Base-by-base conservation (phyloP, 2,888 invertebrate species). In the Drosophila kambysellisi region DNA sequence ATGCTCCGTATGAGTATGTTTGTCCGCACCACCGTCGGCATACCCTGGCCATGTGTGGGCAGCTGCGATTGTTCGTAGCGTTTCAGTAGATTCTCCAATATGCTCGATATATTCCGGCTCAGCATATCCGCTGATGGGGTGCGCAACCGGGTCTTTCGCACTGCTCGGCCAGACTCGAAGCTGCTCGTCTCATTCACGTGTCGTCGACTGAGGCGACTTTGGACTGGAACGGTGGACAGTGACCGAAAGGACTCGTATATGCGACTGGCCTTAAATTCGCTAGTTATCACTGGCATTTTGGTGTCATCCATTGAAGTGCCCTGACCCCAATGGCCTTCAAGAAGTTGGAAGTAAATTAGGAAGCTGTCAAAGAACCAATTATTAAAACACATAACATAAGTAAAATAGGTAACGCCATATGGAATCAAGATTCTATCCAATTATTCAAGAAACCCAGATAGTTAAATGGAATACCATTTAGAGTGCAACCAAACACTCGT, bases 51-150 rank as follows among this genome's bases (percentile, higher is more conserved):
- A 91, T 97, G 97, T n/a, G 97, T 97, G 7, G 98, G 98, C 76
- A 97, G 94, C 91, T 97, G 97, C 32, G 97, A 97, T 91, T 97
- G 97, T 92, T 98, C 98, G 92, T 98, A 98, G 93, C 97, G 96
- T 93, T 97, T 97, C 83, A 98, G 94, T 46, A 98, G 94, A 92
- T 97, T 97, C 91, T 98, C 98, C 80, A 98, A 93, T 6, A 98
- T 96, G 91, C 96, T 95, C 0, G 97, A 97, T 77, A 98, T 98
- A 91, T 98, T 98, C 88, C 95, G 96, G 64, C 97, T 97, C 17
- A 97, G 95, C 39, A 95, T 95, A 83, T 96, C 96, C 80, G 95
- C 96, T 33, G 95, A 94, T 1, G 94, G 93, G 66, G 95, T 95
- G 65, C 95, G 94, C 6, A 64, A 74, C 32, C 70, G 78, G 39